These are phyloP conservation scores for Hyppa rectilinea DNA, from an alignment of 2,888 invertebrate genomes.

Conservation along the genomic window DNA sequence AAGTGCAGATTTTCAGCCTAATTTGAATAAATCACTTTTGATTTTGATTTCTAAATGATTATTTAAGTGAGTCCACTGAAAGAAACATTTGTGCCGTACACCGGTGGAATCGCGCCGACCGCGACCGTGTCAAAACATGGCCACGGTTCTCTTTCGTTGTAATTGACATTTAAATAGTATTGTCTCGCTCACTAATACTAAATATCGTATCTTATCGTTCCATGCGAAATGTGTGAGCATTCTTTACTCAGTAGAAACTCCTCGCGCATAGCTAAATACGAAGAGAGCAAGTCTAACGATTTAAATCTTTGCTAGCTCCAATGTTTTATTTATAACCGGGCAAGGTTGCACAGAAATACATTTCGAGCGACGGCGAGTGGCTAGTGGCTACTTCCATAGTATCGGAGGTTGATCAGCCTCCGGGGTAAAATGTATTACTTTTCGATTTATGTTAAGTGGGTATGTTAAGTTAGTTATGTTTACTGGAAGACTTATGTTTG, in stretches of 20 bases:
- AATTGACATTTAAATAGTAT: background rate
- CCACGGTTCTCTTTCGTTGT: background rate
- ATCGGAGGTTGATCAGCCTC: background rate
- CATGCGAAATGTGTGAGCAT: background rate
- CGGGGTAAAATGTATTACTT: conserved; percentile 12
- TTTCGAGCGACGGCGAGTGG: conserved; percentile 13
- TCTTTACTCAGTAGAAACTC: no score
- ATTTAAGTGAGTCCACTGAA: background rate
- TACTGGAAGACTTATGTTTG: conserved; percentile 5
- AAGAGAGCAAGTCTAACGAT: background rate
- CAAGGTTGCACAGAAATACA: conserved; percentile 19
- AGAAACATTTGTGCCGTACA: background rate
- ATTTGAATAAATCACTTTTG: no score
- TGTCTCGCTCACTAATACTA: background rate
- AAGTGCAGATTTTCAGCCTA: no score
- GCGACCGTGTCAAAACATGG: background rate
- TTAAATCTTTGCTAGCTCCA: conserved; percentile 5
- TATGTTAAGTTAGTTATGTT: background rate
- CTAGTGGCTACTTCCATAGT: conserved; percentile 27
- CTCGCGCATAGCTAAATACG: background rate
- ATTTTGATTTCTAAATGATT: background rate
- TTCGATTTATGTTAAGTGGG: background rate
- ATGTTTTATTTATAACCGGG: conserved; percentile 44
- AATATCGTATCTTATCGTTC: background rate
- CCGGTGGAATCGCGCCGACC: background rate